phyloP scores from a whole-genome alignment of 1,140 invertebrate genomes.

The Papilio xuthus region DNA sequence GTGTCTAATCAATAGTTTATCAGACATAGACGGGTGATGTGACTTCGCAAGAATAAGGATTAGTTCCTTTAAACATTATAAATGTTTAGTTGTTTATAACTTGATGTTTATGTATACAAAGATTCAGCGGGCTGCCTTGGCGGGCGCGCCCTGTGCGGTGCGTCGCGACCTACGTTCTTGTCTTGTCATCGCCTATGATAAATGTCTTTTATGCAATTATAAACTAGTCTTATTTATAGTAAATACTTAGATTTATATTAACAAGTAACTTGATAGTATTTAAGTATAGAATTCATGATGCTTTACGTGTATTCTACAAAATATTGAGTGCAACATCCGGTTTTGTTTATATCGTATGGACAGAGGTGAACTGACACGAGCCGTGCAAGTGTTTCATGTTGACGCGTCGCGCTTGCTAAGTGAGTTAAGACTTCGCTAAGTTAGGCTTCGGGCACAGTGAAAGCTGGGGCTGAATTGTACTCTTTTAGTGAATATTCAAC shows the following conservation, averaged over 20 bases:
- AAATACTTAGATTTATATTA: not conserved
- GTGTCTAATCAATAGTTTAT: not conserved
- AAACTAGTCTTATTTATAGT: not conserved
- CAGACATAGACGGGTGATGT: not conserved
- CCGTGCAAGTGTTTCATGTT: not conserved
- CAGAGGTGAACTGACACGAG: not conserved
- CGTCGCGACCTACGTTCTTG: not conserved
- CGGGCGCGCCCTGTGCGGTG: constrained; percentile 2
- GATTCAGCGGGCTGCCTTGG: not conserved
- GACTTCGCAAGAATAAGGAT: not conserved
- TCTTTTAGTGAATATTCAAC: not conserved
- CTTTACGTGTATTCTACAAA: not conserved
- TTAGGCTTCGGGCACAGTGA: not conserved
- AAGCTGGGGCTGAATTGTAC: not conserved
- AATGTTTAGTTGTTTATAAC: not conserved
- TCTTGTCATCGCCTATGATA: not conserved
- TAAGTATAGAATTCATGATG: not conserved
- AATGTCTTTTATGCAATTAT: not conserved
- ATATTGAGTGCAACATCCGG: not conserved
- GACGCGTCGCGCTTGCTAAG: constrained; percentile 1
- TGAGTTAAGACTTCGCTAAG: not conserved
- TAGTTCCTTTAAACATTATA: not conserved
- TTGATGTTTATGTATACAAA: not conserved
- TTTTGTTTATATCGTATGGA: not conserved
- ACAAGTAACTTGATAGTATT: no score